These are phyloP conservation scores for Cactoblastis cactorum DNA, from an alignment of 2,888 invertebrate genomes.

Conservation along the genomic window DNA sequence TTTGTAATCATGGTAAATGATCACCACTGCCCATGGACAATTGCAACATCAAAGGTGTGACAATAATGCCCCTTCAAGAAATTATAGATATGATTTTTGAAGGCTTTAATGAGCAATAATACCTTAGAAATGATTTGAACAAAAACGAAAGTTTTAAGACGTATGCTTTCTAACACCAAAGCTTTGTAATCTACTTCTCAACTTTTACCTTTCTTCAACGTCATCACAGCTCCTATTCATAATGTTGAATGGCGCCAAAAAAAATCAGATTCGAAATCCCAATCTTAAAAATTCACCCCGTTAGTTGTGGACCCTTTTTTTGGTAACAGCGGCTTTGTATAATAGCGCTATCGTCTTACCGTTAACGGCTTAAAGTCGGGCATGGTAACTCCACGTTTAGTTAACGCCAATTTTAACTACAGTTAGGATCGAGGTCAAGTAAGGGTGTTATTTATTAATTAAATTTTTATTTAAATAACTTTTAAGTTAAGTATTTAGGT, in stretches of 20 bases:
- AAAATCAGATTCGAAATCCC: constrained; percentile 34
- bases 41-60: no score
- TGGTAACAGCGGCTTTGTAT: constrained; percentile 72
- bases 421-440: constrained; percentile 18
- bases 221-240: constrained; percentile 21
- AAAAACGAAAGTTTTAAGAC: constrained; percentile 8
- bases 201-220: constrained; percentile 15
- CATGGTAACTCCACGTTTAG: constrained; percentile 26
- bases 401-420: constrained; percentile 21
- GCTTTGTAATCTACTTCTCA: neutral
- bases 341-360: constrained; percentile 72
- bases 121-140: no score
- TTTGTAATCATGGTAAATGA: no score
- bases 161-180: constrained; percentile 7
- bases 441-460: no score
- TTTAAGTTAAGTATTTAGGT: no score
- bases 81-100: no score
- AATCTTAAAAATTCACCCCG: constrained; percentile 46
- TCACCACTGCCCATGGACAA: no score
- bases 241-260: constrained; percentile 17
- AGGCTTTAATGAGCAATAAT: no score
- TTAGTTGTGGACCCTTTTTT: constrained; percentile 47
- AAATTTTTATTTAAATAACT: no score
- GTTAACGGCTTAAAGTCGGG: constrained; percentile 60
- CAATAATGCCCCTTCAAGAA: no score